Evolutionary conservation across 2,797 vertebrate genomes (phyloP).

Genomic region (Taenioides sp.): DNA sequence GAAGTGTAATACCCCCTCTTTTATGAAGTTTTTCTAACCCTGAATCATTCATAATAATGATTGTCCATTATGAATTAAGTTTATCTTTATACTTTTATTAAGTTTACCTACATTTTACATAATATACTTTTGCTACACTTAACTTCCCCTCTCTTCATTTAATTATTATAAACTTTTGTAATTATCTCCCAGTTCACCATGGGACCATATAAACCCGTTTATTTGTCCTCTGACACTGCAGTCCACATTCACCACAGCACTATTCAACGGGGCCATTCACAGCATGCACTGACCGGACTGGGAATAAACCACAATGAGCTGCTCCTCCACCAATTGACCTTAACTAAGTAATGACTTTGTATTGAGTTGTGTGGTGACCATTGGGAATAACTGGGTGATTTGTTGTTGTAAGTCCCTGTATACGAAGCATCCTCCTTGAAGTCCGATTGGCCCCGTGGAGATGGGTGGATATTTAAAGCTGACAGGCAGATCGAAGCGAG

Average conservation of each 20-base stretch:
- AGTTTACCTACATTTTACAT: no score
- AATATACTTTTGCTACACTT: no score
- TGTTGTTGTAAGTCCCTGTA: slow-evolving; percentile 19
- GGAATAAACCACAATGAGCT: slow-evolving; percentile 36
- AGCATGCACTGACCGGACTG: slow-evolving; percentile 8
- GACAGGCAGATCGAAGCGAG: slow-evolving; percentile 25
- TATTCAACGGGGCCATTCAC: neutral
- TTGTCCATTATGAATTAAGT: no score
- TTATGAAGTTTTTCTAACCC: no score
- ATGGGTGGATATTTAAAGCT: slow-evolving; percentile 26
- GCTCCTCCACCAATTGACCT: slow-evolving; percentile 36
- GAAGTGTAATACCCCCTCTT: no score
- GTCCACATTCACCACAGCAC: slow-evolving; percentile 6
- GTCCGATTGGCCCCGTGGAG: slow-evolving; percentile 19
- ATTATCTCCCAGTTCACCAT: neutral
- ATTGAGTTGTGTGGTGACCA: slow-evolving; percentile 28
- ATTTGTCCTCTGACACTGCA: slow-evolving; percentile 10
- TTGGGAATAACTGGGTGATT: slow-evolving; percentile 27
- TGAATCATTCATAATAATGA: no score
- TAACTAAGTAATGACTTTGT: slow-evolving; percentile 48
- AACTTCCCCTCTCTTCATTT: no score
- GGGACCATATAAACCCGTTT: neutral
- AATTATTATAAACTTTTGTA: no score
- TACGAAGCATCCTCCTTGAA: slow-evolving; percentile 6
- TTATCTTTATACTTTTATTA: no score